These are phyloP conservation scores for Scopus umbretta DNA, from an alignment of 2,113 vertebrate genomes.

Conservation along the genomic window DNA sequence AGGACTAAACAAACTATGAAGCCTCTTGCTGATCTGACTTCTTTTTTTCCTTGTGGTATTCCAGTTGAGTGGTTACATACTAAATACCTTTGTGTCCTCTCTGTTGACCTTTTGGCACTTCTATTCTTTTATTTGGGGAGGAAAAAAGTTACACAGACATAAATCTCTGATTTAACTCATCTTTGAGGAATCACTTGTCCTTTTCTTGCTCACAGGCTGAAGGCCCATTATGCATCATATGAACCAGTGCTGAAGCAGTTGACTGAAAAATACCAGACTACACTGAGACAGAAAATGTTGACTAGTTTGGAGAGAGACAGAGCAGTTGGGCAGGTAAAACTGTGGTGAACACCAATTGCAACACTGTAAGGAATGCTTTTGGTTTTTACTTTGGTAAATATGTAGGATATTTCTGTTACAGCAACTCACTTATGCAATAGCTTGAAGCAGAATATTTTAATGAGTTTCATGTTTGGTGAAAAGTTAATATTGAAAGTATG, in stretches of 20 bases:
- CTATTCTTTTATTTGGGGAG: neutral
- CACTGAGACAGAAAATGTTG: conserved; percentile 80
- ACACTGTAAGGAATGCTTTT: neutral
- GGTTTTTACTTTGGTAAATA: neutral
- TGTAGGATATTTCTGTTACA: neutral
- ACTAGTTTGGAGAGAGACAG: conserved; percentile 79
- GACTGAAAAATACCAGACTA: conserved; percentile 81
- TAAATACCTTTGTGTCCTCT: neutral
- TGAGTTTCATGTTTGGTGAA: neutral
- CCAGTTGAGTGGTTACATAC: neutral
- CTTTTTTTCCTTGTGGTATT: neutral
- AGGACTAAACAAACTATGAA: neutral
- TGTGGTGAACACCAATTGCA: neutral
- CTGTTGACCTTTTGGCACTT: conserved; percentile 9
- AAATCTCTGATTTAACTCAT: conserved; percentile 7
- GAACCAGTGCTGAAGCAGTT: conserved; percentile 77
- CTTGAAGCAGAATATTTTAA: neutral
- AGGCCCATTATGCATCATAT: conserved; percentile 78
- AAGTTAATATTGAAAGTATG: neutral
- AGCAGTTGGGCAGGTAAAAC: conserved; percentile 73
- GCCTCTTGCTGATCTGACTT: neutral
- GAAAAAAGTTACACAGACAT: neutral
- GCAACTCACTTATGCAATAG: neutral
- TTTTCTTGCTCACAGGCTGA: conserved; percentile 71
- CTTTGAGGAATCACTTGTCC: neutral